Evolutionary conservation across 2,888 invertebrate genomes (phyloP), one percentile per base, ranked within the genome.

Genomic region (Heliconius ismenius): DNA sequence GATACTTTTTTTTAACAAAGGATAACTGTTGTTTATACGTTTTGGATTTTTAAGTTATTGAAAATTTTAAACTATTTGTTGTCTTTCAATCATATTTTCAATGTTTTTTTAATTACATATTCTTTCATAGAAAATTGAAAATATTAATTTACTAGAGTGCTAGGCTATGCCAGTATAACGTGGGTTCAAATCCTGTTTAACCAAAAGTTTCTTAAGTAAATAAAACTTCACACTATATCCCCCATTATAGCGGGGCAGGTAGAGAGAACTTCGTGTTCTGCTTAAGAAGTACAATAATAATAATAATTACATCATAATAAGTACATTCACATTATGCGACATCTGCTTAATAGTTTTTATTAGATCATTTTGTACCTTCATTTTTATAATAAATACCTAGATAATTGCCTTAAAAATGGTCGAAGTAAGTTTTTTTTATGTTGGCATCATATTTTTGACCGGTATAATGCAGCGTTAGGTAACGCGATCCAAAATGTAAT

Each of bases 401-500:
- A 32, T 70, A 54, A 70, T n/a, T 70, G 32, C 54, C 32, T 70
- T 28, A 21, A 54, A 54, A n/a, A 26, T n/a, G n/a, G 32, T 54
- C 32, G 32, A 32, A 18, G 21, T 70, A n/a, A 49, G 54, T 1
- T 18, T 26, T 49, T 32, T n/a, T 36, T 36, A 15, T n/a, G 32
- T 70, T 70, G 69, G 69, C 69, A 54, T 69, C 69, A 69, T 69
- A 54, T 69, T 54, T 49, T n/a, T 39, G 13, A 24, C n/a, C 39
- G 2, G 39, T n/a, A n/a, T 36, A 13, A 13, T n/a, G 60, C 60
- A 24, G 11, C 13, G 60, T 24, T 60, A 3, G 13, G 60, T 60
- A 26, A 6, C 62, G 15, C 62, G 15, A 49, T 18, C 18, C 49
- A 21, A 49, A 49, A 49, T 18, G 18, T 18, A 49, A 49, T 6